Evolutionary conservation across 2,113 vertebrate genomes (phyloP), one percentile per base, ranked within the genome.

Genomic region (Tetraodon nigroviridis): DNA sequence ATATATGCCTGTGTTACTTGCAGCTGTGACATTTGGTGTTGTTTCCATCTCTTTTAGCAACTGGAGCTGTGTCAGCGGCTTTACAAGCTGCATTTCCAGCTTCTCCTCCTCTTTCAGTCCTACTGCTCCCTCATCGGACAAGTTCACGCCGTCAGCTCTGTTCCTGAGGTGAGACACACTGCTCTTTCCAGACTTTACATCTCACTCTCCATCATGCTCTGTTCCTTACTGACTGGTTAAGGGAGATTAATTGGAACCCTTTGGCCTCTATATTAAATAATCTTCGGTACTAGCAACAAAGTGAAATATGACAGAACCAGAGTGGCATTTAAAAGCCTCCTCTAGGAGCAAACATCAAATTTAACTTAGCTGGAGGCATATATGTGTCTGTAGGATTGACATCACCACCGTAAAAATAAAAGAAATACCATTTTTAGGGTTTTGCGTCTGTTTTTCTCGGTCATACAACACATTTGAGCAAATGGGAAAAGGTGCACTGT

Each of bases 111-210:
- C 80, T 99, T 98, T 90, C 96, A 99, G 79, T 98, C 95, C 64
- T 99, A 99, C 91, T 99, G 95, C 83, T 95, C 98, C 70, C 95
- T 99, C 84, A 97, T 98, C 19, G 93, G 94, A 78, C 95, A 99
- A 85, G 94, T 99, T 63, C 94, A 98, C 0, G 92, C 94, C 87
- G 92, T 97, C 83, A 97, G 94, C 88, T 93, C 95, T 49, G 93
- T 94, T 87, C 97, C 97, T 55, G 94, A 98, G 96, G 97, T 99
- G 89, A 72, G 76, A 46, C 32, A 12, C 32, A 3, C 32, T 37
- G 32, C 32, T 37, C 32, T 27, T 27, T 27, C 5, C 24, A 27
- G 3, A 27, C 24, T 27, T 27, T 27, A 27, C 24, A 27, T 37
- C 1, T 7, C 29, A 10, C 29, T 32, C 29, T 32, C 29, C 29